A percentile compares a stretch with the other conserved stretches of the same genome.
Conservation (phyloP, 2,888 invertebrate species). For the Erebia epiphron region DNA sequence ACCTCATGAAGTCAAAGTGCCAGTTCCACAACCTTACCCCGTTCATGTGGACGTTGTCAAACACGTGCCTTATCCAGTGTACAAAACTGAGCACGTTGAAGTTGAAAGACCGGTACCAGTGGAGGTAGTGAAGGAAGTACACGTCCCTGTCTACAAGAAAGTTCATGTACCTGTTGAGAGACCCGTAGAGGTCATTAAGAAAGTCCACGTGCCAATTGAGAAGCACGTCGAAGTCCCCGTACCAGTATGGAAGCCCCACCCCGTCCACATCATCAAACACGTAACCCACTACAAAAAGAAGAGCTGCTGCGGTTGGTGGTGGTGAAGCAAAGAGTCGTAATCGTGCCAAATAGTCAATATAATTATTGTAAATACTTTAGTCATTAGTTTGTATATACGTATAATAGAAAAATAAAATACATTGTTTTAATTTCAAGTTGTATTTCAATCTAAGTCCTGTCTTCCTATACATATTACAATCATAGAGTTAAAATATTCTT, state of each 20-base stretch:
- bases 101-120: constrained; percentile 74
- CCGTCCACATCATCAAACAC: constrained; percentile 77
- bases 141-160: constrained; percentile 71
- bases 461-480: too few relatives aligned
- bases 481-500: too few relatives aligned
- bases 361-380: constrained; percentile 76
- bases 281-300: constrained; percentile 78
- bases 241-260: constrained; percentile 76
- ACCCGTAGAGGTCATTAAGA: constrained; percentile 75
- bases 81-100: constrained; percentile 71
- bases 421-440: constrained; percentile 42
- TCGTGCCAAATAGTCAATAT: constrained; percentile 78
- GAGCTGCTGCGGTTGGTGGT: constrained; percentile 76
- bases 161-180: constrained; percentile 70
- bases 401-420: constrained; percentile 48
- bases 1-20: constrained; percentile 69
- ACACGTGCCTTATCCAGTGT: constrained; percentile 74
- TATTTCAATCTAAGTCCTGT: background rate
- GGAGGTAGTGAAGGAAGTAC: constrained; percentile 70
- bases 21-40: constrained; percentile 76
- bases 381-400: constrained; percentile 68
- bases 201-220: constrained; percentile 69
- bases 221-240: constrained; percentile 74
- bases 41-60: constrained; percentile 74
- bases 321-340: constrained; percentile 65